Percentiles rank a stretch among this genome's conserved stretches.
Evolutionary conservation across 2,888 invertebrate species (phyloP).

Genomic region (Sinotaia quadrata): DNA sequence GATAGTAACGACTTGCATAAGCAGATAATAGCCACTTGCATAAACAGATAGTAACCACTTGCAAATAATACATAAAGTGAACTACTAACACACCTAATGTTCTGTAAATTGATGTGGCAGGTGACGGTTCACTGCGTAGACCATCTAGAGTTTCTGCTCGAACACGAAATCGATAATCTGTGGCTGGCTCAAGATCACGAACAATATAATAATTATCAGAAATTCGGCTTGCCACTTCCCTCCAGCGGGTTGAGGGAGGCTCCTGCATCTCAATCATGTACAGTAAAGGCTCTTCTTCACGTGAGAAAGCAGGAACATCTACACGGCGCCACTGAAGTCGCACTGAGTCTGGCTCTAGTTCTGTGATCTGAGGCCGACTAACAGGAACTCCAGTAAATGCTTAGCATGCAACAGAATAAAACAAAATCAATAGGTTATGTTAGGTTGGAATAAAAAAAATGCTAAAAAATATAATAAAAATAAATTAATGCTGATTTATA

Average conservation of each 20-base stretch:
- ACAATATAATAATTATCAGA: slow-evolving; percentile 56
- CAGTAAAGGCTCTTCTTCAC: slow-evolving; percentile 52
- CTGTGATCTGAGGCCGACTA: slow-evolving; percentile 54
- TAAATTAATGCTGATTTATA: too few species aligned
- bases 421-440: too few species aligned
- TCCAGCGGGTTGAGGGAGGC: slow-evolving; percentile 55
- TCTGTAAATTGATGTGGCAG: slow-evolving; percentile 78
- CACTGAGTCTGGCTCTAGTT: slow-evolving; percentile 57
- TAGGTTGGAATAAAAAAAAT: too few species aligned
- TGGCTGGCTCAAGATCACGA: slow-evolving; percentile 81
- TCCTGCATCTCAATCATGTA: slow-evolving; percentile 64
- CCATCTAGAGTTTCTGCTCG: slow-evolving; percentile 97
- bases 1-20: too few species aligned
- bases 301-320: slow-evolving; percentile 55
- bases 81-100: slow-evolving; percentile 51
- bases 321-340: slow-evolving; percentile 60
- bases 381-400: slow-evolving; percentile 65
- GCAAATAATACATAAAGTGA: too few species aligned
- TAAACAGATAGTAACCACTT: too few species aligned
- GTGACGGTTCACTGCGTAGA: slow-evolving; percentile 92
- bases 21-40: too few species aligned
- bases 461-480: too few species aligned
- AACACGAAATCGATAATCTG: slow-evolving; percentile 95
- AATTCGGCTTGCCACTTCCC: slow-evolving; percentile 52
- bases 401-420: slow-evolving; percentile 46